Evolutionary conservation across 2,113 vertebrate species (phyloP).

Genomic region (Charadrius vociferus): DNA sequence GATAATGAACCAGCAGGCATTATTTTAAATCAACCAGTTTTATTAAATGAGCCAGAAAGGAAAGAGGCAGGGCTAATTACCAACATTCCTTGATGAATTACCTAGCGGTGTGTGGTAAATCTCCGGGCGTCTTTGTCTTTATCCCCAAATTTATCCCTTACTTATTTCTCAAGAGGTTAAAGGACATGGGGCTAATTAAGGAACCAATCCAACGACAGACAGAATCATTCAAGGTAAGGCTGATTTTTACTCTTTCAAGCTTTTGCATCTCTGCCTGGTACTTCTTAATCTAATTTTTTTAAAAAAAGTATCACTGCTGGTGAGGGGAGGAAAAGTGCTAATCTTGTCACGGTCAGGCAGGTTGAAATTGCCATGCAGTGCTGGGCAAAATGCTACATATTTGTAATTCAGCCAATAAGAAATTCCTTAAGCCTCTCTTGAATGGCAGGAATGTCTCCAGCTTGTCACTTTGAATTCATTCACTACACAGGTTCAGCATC

Average conservation of each 20-base stretch:
- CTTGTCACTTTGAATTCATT: constrained; percentile 83
- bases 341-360: constrained; percentile 86
- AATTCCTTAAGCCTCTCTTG: constrained; percentile 90
- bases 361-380: constrained; percentile 82
- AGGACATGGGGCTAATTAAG: constrained; percentile 90
- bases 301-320: not conserved
- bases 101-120: constrained; percentile 90
- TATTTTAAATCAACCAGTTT: constrained; percentile 84
- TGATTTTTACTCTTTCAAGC: constrained; percentile 75
- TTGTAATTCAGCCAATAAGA: constrained; percentile 89
- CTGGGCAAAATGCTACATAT: constrained; percentile 86
- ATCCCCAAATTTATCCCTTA: constrained; percentile 89
- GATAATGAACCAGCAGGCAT: constrained; percentile 86
- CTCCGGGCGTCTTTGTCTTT: constrained; percentile 82
- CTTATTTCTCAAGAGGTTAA: constrained; percentile 92
- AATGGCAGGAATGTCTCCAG: constrained; percentile 84
- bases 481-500: constrained; percentile 74
- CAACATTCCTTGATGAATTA: constrained; percentile 94
- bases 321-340: constrained; percentile 70
- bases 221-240: constrained; percentile 87
- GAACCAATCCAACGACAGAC: constrained; percentile 79
- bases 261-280: constrained; percentile 86
- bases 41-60: constrained; percentile 88
- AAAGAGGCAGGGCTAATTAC: constrained; percentile 91
- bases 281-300: constrained; percentile 86